These are phyloP conservation scores for Venustoraphidia nigricollis DNA, from an alignment of 2,888 invertebrate genomes.

Conservation along the genomic window DNA sequence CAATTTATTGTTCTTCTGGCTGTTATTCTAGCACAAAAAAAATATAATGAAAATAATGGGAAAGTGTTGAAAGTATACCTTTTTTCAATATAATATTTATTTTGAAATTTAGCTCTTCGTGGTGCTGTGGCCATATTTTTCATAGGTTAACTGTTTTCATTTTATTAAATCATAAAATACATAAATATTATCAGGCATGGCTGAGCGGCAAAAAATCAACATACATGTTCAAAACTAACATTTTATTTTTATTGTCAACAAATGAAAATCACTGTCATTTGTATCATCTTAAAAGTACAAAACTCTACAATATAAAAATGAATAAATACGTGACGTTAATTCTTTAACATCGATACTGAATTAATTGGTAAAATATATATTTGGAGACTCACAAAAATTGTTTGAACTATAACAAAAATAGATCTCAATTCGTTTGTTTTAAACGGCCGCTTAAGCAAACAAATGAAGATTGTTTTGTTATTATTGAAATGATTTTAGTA, in stretches of 20 bases:
- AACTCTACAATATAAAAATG: too few species aligned
- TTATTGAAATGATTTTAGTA: too few species aligned
- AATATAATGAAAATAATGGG: background rate
- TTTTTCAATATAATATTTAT: background rate
- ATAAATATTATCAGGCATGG: background rate
- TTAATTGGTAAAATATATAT: too few species aligned
- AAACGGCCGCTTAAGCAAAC: too few species aligned
- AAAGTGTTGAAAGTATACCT: slow-evolving; percentile 3
- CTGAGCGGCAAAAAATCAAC: slow-evolving; percentile 2
- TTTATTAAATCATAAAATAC: background rate
- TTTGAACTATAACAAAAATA: too few species aligned
- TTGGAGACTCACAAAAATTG: too few species aligned
- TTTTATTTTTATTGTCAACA: background rate
- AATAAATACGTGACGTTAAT: too few species aligned
- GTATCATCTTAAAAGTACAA: slow-evolving; percentile 9
- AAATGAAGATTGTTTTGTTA: too few species aligned
- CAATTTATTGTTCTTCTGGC: background rate
- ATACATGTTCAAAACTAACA: background rate
- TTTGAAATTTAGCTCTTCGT: slow-evolving; percentile 2
- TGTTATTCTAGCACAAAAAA: slow-evolving; percentile 7
- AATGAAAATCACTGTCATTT: background rate
- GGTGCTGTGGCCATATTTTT: slow-evolving; percentile 6
- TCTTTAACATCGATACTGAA: too few species aligned
- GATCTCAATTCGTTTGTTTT: too few species aligned
- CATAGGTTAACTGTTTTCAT: background rate